Base-by-base conservation (phyloP, 1,140 invertebrate species). In the Ooceraea biroi region DNA sequence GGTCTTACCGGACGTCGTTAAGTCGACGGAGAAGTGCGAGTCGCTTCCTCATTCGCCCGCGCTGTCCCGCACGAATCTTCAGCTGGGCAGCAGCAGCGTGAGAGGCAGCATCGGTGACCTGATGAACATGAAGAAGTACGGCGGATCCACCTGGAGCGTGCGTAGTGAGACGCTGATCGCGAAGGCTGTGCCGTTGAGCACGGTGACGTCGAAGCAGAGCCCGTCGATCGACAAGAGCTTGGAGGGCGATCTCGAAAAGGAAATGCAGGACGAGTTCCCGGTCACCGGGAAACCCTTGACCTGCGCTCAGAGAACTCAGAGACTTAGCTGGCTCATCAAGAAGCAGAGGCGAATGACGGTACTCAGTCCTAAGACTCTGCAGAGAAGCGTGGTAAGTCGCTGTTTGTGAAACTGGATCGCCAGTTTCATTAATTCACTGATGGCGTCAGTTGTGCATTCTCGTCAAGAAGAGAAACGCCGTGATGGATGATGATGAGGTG, bases 111-210 rank as follows among this genome's bases (percentile, higher is more conserved):
- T 97, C 52, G 97, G 97, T 5, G 97, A 97, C 92, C 92, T 97
- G 86, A 97, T 97, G 97, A 97, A 97, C 91, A 88, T 96, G 86
- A 96, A 96, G 90, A 96, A 95, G 87, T 97, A 96, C 88, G 96
- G 96, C 69, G 96, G 96, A 22, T 96, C 96, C 87, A 96, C 94
- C 84, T 96, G 95, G 95, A 96, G 96, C 87, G 95, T 97, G 1
- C 92, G 95, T 82, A 96, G 93, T 94, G 96, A 97, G 89, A 96
- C 96, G 44, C 92, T 97, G 74, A 95, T 97, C 17, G 96, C 97
- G 3, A 95, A 95, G 80, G 95, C 96, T 5, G 96, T 97, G 7
- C 97, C 97, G 0, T 87, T 97, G 22, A 96, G 96, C 83, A 97
- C 97, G 0, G 96, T 97, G 0, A 96, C 95, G 4, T 94, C 95